A percentile compares a stretch with the other conserved stretches of the same genome.
Evolutionary conservation across 2,888 invertebrate genomes (phyloP).

Genomic region (Atrina japonica): DNA sequence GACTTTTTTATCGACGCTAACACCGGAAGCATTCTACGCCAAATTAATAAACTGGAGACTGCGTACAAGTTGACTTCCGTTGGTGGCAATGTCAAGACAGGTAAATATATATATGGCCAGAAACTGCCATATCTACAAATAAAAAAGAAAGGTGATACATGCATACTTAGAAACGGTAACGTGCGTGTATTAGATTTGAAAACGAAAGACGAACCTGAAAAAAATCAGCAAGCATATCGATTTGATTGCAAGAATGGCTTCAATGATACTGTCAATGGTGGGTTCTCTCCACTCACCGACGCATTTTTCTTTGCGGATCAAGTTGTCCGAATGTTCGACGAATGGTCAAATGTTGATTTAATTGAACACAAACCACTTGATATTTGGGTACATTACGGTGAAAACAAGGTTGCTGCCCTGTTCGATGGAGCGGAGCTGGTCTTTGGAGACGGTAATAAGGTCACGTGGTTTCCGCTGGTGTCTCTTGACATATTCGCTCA

Average conservation of each 20-base stretch:
- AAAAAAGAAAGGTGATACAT: slow-evolving; percentile 14
- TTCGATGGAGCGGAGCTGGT: slow-evolving; percentile 45
- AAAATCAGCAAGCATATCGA: slow-evolving; percentile 13
- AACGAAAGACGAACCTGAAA: background rate
- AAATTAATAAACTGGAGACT: slow-evolving; percentile 5
- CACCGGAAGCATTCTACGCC: slow-evolving; percentile 24
- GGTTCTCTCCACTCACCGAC: slow-evolving; percentile 54
- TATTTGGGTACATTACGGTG: slow-evolving; percentile 51
- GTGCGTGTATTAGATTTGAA: slow-evolving; percentile 41
- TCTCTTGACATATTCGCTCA: slow-evolving; percentile 54
- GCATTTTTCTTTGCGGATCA: slow-evolving; percentile 46
- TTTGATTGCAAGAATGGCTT: slow-evolving; percentile 42
- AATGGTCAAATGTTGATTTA: slow-evolving; percentile 41
- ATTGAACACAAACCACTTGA: slow-evolving; percentile 36
- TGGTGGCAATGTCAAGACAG: slow-evolving; percentile 49
- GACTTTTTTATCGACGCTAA: slow-evolving; percentile 37
- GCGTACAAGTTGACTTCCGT: slow-evolving; percentile 25
- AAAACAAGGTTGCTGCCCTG: slow-evolving; percentile 41
- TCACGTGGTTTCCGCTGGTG: slow-evolving; percentile 49
- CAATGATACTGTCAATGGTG: slow-evolving; percentile 48
- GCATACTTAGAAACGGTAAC: slow-evolving; percentile 32
- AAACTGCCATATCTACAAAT: slow-evolving; percentile 41
- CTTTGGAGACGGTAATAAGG: slow-evolving; percentile 51
- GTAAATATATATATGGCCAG: slow-evolving; percentile 38
- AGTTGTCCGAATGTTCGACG: slow-evolving; percentile 53